Evolutionary conservation across 2,797 vertebrate species (phyloP), one percentile per base, ranked within the genome.

Genomic region (Tokudaia tokunoshimensis): DNA sequence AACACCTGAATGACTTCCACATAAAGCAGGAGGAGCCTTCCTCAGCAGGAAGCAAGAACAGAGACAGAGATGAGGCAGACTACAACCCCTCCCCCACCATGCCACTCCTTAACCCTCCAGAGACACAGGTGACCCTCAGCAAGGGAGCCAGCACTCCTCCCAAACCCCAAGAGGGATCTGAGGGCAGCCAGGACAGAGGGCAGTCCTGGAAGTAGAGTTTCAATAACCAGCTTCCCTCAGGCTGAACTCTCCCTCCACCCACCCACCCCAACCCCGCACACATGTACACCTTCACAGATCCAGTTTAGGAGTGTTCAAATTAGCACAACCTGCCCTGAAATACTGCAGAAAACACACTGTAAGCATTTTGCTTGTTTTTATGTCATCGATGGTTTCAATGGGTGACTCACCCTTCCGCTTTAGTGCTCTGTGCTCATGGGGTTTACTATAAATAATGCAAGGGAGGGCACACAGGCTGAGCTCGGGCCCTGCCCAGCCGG

Each of bases 391-490:
- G 97, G 98, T 97, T 98, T 98, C 98, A 97, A 98, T 98, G 97
- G 98, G 95, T 98, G 98, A 99, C 98, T 99, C 98, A 99, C 76
- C 1, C 97, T 97, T 98, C 98, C 98, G 98, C 98, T 97, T 98
- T 98, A 98, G 97, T 95, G 34, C 98, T 96, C 96, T 97, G 97
- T 98, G 97, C 98, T 98, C 98, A 98, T 97, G 98, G 96, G 97
- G 98, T 98, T 98, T 98, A 98, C 98, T 98, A 98, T 98, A 98
- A 98, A 98, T 98, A 98, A 98, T 97, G 96, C n/a, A 65, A 94
- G 89, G 89, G 92, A 89, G 94, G n/a, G 47, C 92, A 84, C 95
- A 57, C 20, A 89, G 93, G 93, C 78, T 13, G 29, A 84, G 57
- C 44, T 2, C 59, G 4, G n/a, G 90, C 22, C 86, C 80, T 34